Base-by-base conservation (phyloP, 2,113 vertebrate species). In the Tyto alba region DNA sequence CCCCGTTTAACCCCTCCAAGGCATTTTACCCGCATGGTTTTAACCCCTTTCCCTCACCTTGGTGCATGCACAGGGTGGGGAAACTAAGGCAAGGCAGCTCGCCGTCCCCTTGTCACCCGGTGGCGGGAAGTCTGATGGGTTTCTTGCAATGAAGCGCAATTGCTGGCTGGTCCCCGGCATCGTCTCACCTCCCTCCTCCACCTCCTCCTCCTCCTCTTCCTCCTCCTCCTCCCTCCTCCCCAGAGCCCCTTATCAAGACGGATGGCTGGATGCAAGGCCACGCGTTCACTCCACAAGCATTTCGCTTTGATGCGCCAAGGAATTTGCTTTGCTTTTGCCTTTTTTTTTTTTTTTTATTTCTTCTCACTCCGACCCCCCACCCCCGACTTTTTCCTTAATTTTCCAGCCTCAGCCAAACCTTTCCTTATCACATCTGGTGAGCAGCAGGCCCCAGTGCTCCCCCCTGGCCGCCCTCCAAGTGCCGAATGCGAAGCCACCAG, bases 351-450 rank as follows among this genome's bases (percentile, higher is more conserved):
- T 43, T 40, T 11, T 43, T 27, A 13, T 23, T 17, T 22, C 21
- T 9, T 11, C 2, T 1, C 2, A 5, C 9, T 8, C 11, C 29
- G n/a, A n/a, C 18, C 7, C 5, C 25, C 6, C 1, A 16, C 10
- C 4, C 4, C 9, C 8, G 18, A 13, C 11, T 56, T 71, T 80
- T 63, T 32, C 16, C 47, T 45, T 34, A 55, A 29, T 71, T 95
- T 45, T 64, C 69, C 91, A 85, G 79, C 43, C 52, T 21, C 36
- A 1, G 78, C 79, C 60, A 11, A 93, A 92, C 93, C 48, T 95
- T 83, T 87, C 87, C 91, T 73, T 85, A 93, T 97, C 95, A 2
- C 97, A 95, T 96, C 97, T 96, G 97, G 94, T 1, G 12, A 73
- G 88, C 94, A 93, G 96, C 16, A 3, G 75, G 90, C 82, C 88